Evolutionary conservation across 2,888 invertebrate genomes (phyloP), one percentile per base, ranked within the genome.

Genomic region (Malthinus flaveolus): DNA sequence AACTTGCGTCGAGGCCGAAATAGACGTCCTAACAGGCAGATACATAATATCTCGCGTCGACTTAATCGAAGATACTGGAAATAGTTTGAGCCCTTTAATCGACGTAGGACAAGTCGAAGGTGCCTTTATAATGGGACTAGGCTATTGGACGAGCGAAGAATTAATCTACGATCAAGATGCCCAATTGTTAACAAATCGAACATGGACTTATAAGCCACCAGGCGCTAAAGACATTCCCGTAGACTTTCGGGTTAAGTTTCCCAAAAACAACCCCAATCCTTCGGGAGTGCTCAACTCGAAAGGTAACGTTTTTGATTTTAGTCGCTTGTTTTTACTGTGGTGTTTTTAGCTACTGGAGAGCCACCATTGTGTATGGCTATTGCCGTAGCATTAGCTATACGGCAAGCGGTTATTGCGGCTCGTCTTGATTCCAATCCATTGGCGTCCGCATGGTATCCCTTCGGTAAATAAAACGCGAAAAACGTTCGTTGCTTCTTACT

Each of bases 221-320:
- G 39, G 39, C n/a, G 39, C 39, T 15, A 42, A 42, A 5, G 39
- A 42, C 5, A 42, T 42, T 68, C 91, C 91, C 0, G 83, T 86
- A 13, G 89, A 91, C 74, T 74, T 87, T 91, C 83, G 89, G 60
- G 80, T 91, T 3, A 85, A 86, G 62, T 84, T 92, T 61, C 79
- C 85, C 35, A 84, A 86, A 64, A 87, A 89, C 69, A 82, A 84
- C 13, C 79, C 82, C 7, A 91, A 90, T 74, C 81, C 83, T 1
- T 71, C 78, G 7, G 90, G 90, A 11, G 85, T 90, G 9, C 78
- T 91, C 62, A 82, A 90, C 53, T 89, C 90, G 0, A 92, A 92
- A 84, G 86, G 90, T 87, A 72, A 63, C 33, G 9, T 7, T 12
- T 1, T 12, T 7, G 2, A 1, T 6, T 36, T 0, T 36, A n/a